These are phyloP conservation scores for Microtus pennsylvanicus DNA, from an alignment of 2,113 vertebrate species.

Conservation along the genomic window DNA sequence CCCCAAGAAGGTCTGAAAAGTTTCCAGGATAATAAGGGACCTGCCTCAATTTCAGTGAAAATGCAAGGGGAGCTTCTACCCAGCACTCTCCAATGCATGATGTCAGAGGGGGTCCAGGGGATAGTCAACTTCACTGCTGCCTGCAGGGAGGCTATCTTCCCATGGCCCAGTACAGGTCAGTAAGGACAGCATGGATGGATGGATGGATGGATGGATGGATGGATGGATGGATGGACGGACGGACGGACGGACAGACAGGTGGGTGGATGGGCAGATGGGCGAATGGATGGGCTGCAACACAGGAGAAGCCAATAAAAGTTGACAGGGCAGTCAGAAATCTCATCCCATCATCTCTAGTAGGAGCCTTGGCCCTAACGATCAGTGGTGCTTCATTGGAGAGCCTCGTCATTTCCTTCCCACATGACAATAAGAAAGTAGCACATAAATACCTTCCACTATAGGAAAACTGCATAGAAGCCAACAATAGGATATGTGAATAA, in stretches of 20 bases:
- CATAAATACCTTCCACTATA: not conserved
- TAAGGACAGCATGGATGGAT: too few species aligned
- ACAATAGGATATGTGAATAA: not conserved
- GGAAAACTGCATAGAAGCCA: not conserved
- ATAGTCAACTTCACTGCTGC: too few species aligned
- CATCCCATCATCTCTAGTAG: not conserved
- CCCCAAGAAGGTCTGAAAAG: not conserved
- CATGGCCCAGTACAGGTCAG: accelerated
- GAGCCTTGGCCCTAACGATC: not conserved
- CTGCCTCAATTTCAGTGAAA: not conserved
- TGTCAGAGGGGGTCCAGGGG: not conserved
- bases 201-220: not conserved
- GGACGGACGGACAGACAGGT: too few species aligned
- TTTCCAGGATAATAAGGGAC: not conserved
- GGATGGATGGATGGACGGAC: too few species aligned
- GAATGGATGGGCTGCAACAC: too few species aligned
- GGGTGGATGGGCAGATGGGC: too few species aligned
- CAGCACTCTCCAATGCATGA: not conserved
- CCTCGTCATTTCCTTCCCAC: not conserved
- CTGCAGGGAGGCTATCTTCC: not conserved
- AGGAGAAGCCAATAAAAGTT: not conserved
- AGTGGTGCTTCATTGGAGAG: not conserved
- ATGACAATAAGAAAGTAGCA: not conserved
- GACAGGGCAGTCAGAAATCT: not conserved
- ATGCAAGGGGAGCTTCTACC: not conserved